phyloP scores from a whole-genome alignment of 1,140 invertebrate genomes.

The Drosophila watanabei region DNA sequence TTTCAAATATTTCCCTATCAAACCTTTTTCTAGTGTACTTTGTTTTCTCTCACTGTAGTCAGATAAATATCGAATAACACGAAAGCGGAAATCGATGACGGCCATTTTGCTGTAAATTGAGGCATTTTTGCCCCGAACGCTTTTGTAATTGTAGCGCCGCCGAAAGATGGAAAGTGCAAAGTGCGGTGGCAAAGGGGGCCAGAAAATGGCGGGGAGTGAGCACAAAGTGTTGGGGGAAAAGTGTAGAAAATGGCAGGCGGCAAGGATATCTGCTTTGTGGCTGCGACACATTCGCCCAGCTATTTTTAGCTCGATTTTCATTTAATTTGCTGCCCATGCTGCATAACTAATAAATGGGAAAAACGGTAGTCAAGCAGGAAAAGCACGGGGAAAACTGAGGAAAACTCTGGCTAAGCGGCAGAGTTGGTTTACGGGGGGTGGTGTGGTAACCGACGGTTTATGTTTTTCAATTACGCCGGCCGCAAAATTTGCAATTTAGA shows the following conservation, averaged over 20 bases:
- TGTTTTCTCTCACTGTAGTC: constrained; percentile 4
- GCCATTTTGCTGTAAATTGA: constrained; percentile 82
- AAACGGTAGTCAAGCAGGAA: constrained; percentile 54
- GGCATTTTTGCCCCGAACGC: constrained; percentile 68
- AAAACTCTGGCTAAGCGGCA: constrained; percentile 3
- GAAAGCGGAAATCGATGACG: constrained; percentile 81
- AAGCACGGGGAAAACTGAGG: constrained; percentile 1
- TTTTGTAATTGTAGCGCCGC: constrained; percentile 72
- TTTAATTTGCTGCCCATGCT: constrained; percentile 82
- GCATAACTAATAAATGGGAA: constrained; percentile 72
- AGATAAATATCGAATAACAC: constrained; percentile 62
- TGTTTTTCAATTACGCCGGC: constrained; percentile 79
- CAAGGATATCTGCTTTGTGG: constrained; percentile 36
- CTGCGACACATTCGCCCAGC: constrained; percentile 67
- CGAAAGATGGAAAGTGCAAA: constrained; percentile 22
- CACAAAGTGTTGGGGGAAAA: constrained; percentile 12
- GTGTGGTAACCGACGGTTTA: constrained; percentile 39
- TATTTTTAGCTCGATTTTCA: constrained; percentile 81
- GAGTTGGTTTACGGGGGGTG: not conserved
- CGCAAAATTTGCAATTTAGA: constrained; percentile 81
- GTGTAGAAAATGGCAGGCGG: constrained; percentile 7
- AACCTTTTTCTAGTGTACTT: fast-evolving
- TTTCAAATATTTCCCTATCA: not conserved
- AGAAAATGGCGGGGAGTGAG: not conserved
- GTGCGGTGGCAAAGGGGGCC: not conserved